Percentiles rank a stretch among this genome's conserved stretches.
These are phyloP conservation scores for Trichogramma pretiosum DNA, from an alignment of 1,140 invertebrate species.

Conservation along the genomic window DNA sequence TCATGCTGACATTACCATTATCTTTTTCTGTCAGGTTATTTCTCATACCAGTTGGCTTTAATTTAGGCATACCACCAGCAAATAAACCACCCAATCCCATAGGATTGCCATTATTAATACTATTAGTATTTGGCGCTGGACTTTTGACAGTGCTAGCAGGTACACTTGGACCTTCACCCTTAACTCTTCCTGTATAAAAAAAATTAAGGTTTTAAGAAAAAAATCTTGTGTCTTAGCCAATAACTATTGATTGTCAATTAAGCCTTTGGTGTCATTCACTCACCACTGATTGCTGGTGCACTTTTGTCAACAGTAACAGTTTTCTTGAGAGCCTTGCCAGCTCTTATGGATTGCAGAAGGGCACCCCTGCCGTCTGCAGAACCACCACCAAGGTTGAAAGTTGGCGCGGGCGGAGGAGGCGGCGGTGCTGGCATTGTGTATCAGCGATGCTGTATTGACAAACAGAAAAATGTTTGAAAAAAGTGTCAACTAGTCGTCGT, in stretches of 20 bases:
- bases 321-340: conserved; percentile 75
- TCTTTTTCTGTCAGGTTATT: conserved; percentile 34
- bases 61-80: conserved; percentile 78
- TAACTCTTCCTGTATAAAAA: conserved; percentile 35
- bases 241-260: too few relatives aligned
- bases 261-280: too few relatives aligned
- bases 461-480: too few relatives aligned
- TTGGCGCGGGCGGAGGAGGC: conserved; percentile 51
- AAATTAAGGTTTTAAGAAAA: neutral
- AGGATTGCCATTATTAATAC: conserved; percentile 42
- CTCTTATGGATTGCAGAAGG: conserved; percentile 72
- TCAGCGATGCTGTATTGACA: too few relatives aligned
- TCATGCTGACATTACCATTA: conserved; percentile 10
- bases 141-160: conserved; percentile 27
- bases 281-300: conserved; percentile 63
- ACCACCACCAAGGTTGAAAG: conserved; percentile 37
- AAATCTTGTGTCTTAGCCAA: neutral
- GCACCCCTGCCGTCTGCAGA: conserved; percentile 52
- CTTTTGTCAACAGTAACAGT: conserved; percentile 82
- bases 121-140: conserved; percentile 31
- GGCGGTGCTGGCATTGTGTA: conserved; percentile 51
- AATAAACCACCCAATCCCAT: conserved; percentile 68
- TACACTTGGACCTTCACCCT: conserved; percentile 32
- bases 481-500: neutral
- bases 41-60: conserved; percentile 64